Conservation (phyloP, 35 echinoderm and acorn worm genomes). For the Stichopus chloronotus region DNA sequence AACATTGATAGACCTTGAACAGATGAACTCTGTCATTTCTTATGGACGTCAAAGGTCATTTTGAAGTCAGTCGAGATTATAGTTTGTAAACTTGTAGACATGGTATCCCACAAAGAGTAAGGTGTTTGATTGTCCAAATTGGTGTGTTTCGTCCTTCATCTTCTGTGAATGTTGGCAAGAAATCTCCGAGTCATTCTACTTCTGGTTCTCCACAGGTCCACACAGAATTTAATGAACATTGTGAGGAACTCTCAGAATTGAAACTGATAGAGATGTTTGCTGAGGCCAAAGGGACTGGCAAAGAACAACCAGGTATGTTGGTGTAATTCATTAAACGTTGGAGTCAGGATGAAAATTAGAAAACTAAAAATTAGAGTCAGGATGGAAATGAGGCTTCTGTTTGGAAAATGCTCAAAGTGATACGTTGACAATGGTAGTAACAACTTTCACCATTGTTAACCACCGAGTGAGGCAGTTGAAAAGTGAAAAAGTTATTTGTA, state of each 20-base stretch:
- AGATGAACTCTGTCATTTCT: too few relatives aligned
- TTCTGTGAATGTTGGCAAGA: too few relatives aligned
- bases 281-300: slow-evolving; percentile 92
- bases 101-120: too few relatives aligned
- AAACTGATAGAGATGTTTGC: slow-evolving; percentile 94
- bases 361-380: background rate
- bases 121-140: too few relatives aligned
- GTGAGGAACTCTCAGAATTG: slow-evolving; percentile 86
- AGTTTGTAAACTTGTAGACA: too few relatives aligned
- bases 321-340: background rate
- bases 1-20: too few relatives aligned
- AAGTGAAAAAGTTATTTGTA: too few relatives aligned
- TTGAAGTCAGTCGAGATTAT: too few relatives aligned
- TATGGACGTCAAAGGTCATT: too few relatives aligned
- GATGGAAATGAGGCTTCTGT: background rate
- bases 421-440: background rate
- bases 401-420: background rate
- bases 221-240: slow-evolving; percentile 84
- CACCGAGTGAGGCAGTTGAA: too few relatives aligned
- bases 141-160: too few relatives aligned
- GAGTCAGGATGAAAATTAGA: background rate
- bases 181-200: too few relatives aligned
- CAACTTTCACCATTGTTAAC: background rate
- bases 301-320: slow-evolving; percentile 82
- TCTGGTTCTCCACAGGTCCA: slow-evolving; percentile 73